These are phyloP conservation scores for Porites lutea DNA, from an alignment of 64 coral and sea anemone genomes.

Conservation along the genomic window DNA sequence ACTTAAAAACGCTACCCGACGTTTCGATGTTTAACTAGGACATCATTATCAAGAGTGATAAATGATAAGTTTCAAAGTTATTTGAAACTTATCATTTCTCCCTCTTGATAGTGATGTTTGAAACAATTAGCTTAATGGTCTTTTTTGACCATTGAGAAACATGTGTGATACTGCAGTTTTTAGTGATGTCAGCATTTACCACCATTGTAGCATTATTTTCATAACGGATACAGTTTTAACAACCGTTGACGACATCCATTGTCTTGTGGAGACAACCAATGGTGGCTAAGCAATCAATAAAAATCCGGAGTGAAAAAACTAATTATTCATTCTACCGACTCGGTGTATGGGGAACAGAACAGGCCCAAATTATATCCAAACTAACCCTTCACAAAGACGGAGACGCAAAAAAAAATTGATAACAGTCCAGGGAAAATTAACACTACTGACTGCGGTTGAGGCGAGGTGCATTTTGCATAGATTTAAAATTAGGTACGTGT, in stretches of 20 bases:
- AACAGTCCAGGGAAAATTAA: not conserved
- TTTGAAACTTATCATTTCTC: no score
- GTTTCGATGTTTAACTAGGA: no score
- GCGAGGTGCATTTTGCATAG: no score
- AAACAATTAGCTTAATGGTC: no score
- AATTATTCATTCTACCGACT: not conserved
- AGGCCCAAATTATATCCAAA: not conserved
- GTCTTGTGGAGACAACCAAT: slow-evolving; percentile 2
- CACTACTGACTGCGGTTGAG: not conserved
- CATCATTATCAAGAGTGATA: no score
- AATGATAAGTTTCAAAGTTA: no score
- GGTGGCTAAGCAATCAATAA: not conserved
- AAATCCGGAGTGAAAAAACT: not conserved
- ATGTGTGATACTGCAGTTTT: not conserved
- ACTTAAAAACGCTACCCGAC: no score
- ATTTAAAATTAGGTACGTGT: no score
- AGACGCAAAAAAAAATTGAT: not conserved
- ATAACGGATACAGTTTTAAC: not conserved
- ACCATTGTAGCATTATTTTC: not conserved
- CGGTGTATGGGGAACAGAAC: not conserved
- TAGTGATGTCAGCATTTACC: not conserved
- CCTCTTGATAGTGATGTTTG: no score
- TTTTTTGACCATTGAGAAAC: no score
- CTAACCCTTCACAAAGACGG: not conserved
- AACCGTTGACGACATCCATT: not conserved